Percentiles rank a stretch among this genome's conserved stretches.
Conservation (phyloP, 2,113 vertebrate genomes). For the Clarias gariepinus region DNA sequence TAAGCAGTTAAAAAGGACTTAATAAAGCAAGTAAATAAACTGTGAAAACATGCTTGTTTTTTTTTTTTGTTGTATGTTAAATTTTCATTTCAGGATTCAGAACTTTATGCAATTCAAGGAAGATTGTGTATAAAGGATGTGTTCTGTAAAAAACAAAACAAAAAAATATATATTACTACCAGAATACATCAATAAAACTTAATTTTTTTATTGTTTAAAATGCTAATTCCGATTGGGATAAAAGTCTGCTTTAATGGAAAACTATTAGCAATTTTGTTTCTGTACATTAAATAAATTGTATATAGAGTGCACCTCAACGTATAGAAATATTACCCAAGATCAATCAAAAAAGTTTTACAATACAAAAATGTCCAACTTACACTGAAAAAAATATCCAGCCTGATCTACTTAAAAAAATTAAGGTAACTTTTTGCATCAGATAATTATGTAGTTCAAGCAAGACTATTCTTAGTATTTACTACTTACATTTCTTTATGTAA, state of each 20-base stretch:
- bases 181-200: neutral
- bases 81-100: neutral
- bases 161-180: neutral
- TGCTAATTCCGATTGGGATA: neutral
- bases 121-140: neutral
- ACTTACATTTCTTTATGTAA: no score
- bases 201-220: neutral
- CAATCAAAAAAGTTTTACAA: no score
- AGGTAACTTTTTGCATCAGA: no score
- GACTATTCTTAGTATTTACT: no score
- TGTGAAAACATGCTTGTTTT: constrained; percentile 1
- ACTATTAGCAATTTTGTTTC: neutral
- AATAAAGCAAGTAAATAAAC: constrained; percentile 74
- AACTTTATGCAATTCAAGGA: no score
- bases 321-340: no score
- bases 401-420: no score
- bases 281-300: neutral
- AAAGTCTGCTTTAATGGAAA: neutral
- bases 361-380: no score
- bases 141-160: neutral
- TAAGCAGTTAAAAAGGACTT: constrained; percentile 14
- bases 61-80: neutral
- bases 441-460: no score
- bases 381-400: no score
- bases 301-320: no score